These are phyloP conservation scores for Catocala nupta DNA, from an alignment of 2,888 invertebrate species.

Conservation along the genomic window DNA sequence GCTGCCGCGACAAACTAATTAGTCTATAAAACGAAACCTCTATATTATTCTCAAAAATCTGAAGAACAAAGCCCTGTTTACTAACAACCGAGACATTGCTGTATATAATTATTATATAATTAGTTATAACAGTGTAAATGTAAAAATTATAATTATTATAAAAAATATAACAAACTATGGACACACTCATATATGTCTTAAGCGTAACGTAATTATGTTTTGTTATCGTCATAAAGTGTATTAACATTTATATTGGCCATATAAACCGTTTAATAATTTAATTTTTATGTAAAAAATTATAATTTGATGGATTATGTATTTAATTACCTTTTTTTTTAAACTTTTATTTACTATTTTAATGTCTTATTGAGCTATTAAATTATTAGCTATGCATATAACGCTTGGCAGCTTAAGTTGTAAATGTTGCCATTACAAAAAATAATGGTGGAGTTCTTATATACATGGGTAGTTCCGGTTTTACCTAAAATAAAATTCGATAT, in stretches of 20 bases:
- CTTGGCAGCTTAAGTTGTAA: background rate
- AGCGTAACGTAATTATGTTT: conserved; percentile 10
- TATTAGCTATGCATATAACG: background rate
- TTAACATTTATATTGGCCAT: conserved; percentile 21
- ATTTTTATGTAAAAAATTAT: conserved; percentile 3
- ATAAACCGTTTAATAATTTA: conserved; percentile 12
- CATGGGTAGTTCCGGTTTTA: too few relatives aligned
- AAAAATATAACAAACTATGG: conserved; percentile 11
- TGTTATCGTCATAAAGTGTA: conserved; percentile 6
- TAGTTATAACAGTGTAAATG: conserved; percentile 8
- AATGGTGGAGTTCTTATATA: too few relatives aligned
- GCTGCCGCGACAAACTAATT: too few relatives aligned
- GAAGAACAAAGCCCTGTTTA: background rate
- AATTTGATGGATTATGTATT: conserved; percentile 11
- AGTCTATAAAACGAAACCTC: too few relatives aligned
- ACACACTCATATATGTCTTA: background rate
- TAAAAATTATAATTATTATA: background rate
- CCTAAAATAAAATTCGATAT: too few relatives aligned
- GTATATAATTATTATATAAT: background rate
- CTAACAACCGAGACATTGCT: background rate
- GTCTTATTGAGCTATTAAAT: background rate
- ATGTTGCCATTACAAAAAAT: background rate
- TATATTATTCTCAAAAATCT: too few relatives aligned
- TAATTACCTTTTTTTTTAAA: conserved; percentile 8
- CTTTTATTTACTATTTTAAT: conserved; percentile 4